phyloP scores from a whole-genome alignment of 2,797 vertebrate genomes.

The Rhinichthys osculus region DNA sequence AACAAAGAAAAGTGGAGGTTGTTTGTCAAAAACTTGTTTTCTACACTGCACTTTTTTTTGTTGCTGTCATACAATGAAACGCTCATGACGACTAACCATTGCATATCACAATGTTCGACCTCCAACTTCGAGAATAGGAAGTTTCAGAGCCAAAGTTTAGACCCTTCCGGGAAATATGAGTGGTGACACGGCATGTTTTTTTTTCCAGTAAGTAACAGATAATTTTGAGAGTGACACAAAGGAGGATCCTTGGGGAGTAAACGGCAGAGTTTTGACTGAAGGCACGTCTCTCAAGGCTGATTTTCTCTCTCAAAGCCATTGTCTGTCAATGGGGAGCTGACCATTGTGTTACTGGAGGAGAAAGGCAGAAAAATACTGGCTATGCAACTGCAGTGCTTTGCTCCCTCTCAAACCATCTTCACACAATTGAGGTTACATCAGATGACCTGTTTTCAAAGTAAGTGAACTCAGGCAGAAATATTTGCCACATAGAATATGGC shows the following conservation, averaged over 20 bases:
- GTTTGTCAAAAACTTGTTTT: constrained; percentile 14
- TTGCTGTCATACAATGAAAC: background rate
- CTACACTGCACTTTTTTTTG: background rate
- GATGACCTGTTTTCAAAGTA: constrained; percentile 35
- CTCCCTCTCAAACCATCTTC: constrained; percentile 28
- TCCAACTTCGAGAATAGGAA: constrained; percentile 10
- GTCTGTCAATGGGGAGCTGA: constrained; percentile 44
- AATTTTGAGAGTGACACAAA: constrained; percentile 33
- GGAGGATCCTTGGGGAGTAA: constrained; percentile 43
- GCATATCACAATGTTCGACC: background rate
- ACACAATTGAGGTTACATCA: constrained; percentile 37
- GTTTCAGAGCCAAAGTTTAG: background rate
- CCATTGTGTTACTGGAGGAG: constrained; percentile 33
- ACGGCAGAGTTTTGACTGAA: constrained; percentile 52
- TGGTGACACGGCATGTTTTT: background rate
- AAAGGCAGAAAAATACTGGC: constrained; percentile 38
- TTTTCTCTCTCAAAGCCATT: constrained; percentile 43
- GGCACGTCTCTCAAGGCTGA: constrained; percentile 29
- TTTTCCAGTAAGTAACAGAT: constrained; percentile 19
- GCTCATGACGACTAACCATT: background rate
- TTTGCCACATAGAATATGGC: constrained; percentile 7
- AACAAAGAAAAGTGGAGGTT: constrained; percentile 6
- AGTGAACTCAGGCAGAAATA: constrained; percentile 22
- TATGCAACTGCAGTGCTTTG: constrained; percentile 36
- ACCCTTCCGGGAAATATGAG: constrained; percentile 3